Base-by-base conservation (phyloP, 1,140 invertebrate species). In the Heliconius nattereri region DNA sequence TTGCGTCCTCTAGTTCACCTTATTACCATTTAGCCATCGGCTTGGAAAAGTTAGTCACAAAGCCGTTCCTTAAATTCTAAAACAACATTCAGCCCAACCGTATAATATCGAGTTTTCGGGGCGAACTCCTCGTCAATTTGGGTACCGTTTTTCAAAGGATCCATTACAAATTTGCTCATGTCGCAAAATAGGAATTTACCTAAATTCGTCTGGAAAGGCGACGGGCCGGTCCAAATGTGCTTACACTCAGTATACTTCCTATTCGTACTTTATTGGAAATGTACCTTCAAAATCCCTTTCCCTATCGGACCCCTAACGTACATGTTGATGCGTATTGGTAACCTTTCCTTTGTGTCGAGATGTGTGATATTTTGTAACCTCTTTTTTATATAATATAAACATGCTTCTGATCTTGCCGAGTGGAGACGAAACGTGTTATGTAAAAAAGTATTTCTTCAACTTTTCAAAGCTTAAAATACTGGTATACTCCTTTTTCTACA, bases 231-330 rank as follows among this genome's bases (percentile, higher is more conserved):
- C 76, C 79, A 76, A 78, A 66, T 66, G 60, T 83, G 82, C 83
- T 84, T 82, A 78, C 45, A 49, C 75, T 81, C 84, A 71, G 60
- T 66, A 26, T 66, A 66, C 60, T 26, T 26, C 73, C 79, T 81
- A 84, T 83, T 86, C 81, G 73, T 86, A 87, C 82, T 90, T 86
- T 88, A 87, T 91, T 87, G 85, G 84, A 87, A 88, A 88, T 85
- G 85, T 89, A 89, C 89, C 86, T 90, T 89, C 82, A 88, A 90
- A 90, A 90, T 85, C 87, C 89, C 85, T 87, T 80, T 66, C 60
- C 81, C 80, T 84, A 87, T 90, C 80, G 71, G 85, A 87, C 83
- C 85, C 84, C 84, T 85, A 79, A 85, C 78, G 81, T 86, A 81
- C 88, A 90, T 87, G 85, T 90, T 87, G 86, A 87, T 89, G 82